phyloP scores from a whole-genome alignment of 2,797 vertebrate genomes.

The Sebastes diaconus region DNA sequence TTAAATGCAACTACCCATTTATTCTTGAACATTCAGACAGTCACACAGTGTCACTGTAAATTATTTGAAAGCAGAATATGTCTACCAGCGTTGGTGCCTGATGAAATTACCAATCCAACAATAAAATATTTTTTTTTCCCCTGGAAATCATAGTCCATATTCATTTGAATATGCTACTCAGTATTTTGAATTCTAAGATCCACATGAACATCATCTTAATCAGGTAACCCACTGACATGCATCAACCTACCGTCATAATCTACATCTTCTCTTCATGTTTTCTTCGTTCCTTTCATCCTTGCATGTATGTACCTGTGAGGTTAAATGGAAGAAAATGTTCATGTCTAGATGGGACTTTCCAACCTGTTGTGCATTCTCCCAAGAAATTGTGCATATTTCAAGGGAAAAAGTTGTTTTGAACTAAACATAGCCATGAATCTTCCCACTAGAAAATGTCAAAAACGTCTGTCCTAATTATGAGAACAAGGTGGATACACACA shows the following conservation, averaged over 20 bases:
- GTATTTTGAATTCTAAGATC: background rate
- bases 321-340: background rate
- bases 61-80: constrained; percentile 20
- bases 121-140: constrained; percentile 26
- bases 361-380: background rate
- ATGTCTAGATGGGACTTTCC: background rate
- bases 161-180: background rate
- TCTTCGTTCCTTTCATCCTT: background rate
- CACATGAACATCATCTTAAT: background rate
- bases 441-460: too few relatives aligned
- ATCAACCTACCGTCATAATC: background rate
- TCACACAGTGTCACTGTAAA: constrained; percentile 15
- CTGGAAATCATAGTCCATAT: background rate
- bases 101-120: constrained; percentile 38
- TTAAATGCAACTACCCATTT: constrained; percentile 7
- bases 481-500: too few relatives aligned
- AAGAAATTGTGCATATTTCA: background rate
- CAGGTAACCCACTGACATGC: too few relatives aligned
- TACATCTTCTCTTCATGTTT: background rate
- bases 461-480: too few relatives aligned
- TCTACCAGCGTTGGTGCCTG: background rate
- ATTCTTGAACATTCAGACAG: background rate
- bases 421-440: background rate
- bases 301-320: background rate
- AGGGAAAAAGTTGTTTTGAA: background rate